These are phyloP conservation scores for Meleagris gallopavo DNA, from an alignment of 2,113 vertebrate species.

Conservation along the genomic window DNA sequence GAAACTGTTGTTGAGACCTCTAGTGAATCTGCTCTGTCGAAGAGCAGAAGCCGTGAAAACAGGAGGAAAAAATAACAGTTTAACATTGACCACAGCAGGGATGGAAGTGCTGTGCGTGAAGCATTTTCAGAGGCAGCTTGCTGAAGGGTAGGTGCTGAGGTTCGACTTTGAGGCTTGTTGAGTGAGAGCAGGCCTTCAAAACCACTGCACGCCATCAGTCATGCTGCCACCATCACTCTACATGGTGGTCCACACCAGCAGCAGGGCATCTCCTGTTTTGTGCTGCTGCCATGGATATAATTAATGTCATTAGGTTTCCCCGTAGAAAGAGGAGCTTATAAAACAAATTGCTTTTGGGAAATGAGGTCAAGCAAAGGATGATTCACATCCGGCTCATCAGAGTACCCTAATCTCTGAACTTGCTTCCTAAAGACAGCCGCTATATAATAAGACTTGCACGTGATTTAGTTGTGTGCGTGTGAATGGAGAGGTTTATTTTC, in stretches of 20 bases:
- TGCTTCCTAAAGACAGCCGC: neutral
- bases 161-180: neutral
- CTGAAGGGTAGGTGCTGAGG: neutral
- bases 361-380: neutral
- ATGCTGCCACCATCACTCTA: neutral
- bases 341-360: neutral
- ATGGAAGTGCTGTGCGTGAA: neutral
- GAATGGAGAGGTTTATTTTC: neutral
- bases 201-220: neutral
- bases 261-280: neutral
- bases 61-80: neutral
- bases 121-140: neutral
- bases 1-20: neutral
- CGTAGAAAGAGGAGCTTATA: neutral
- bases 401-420: neutral
- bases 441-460: neutral
- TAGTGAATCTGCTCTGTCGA: neutral
- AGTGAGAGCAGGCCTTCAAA: neutral
- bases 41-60: conserved; percentile 2
- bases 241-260: neutral
- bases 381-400: neutral
- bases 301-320: neutral
- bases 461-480: neutral
- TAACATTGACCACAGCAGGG: neutral
- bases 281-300: neutral